Evolutionary conservation across 1,140 invertebrate genomes (phyloP), one percentile per base, ranked within the genome.

Genomic region (Callitettix versicolor): DNA sequence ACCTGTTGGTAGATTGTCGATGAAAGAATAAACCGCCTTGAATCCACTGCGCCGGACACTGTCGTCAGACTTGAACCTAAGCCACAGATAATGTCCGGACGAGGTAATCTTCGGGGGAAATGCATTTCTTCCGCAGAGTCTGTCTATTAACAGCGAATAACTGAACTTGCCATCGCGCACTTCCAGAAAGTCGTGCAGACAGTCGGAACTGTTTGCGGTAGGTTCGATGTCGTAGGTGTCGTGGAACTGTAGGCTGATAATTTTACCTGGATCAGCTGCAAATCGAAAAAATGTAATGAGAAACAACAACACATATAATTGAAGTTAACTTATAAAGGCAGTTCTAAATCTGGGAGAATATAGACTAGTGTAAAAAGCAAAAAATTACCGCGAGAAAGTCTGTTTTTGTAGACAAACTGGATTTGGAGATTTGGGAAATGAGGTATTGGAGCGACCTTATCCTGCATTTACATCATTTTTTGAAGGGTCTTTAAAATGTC

Each of bases 21-120:
- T 69, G 66, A 76, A 83, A 47, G 71, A 75, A 67, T 84, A 88
- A 1, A 90, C 79, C 3, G 86, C 88, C 58, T 78, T 79, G 68
- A 94, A 93, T 2, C 90, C 91, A 15, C 69, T 71, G 63, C 85
- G 85, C 67, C 91, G 81, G 58, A 92, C 86, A 60, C 81, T 85
- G 52, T 86, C 84, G 63, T 94, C 90, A 1, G 86, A 88, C 51
- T 79, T 78, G 70, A 94, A 94, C 44, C 81, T 76, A 14, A 93
- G 71, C 88, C 88, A 93, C 21, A 94, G 75, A 66, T 83, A 81
- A 11, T 85, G 74, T 41, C 83, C 81, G 41, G 80, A 79, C 3
- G 86, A 89, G 30, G 77, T 80, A 58, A 91, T 79, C 63, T 84
- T 77, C 2, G 80, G 80, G 6, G 90, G 89, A 65, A 88, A 90